Percentiles rank a stretch among this genome's conserved stretches.
Conservation (phyloP, 1,140 invertebrate species). For the Trichogramma pretiosum region DNA sequence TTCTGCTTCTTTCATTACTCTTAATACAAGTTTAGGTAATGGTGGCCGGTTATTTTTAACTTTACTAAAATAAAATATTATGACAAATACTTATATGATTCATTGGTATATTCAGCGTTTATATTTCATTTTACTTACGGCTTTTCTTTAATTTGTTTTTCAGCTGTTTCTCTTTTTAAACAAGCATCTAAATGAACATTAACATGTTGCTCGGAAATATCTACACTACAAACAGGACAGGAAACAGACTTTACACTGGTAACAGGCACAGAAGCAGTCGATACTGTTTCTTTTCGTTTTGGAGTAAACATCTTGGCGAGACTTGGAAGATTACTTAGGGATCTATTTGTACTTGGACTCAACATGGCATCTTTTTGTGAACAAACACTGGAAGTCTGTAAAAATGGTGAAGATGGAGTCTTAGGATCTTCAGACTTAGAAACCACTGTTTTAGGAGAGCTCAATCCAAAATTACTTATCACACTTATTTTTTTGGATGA, state of each 20-base stretch:
- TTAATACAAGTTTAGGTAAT: slow-evolving; percentile 49
- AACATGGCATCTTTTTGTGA: slow-evolving; percentile 9
- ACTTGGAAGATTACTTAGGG: slow-evolving; percentile 15
- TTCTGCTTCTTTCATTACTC: slow-evolving; percentile 48
- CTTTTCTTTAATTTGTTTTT: slow-evolving; percentile 18
- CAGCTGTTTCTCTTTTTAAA: slow-evolving; percentile 31
- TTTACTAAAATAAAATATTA: not conserved
- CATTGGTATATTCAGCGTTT: too few species aligned
- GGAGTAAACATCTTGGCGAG: slow-evolving; percentile 32
- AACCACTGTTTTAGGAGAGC: too few species aligned
- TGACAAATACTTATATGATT: not conserved
- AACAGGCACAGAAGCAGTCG: not conserved
- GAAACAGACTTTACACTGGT: slow-evolving; percentile 27
- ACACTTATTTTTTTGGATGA: not conserved
- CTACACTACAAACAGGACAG: slow-evolving; percentile 50
- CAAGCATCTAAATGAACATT: slow-evolving; percentile 51
- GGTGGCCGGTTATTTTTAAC: slow-evolving; percentile 32
- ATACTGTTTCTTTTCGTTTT: slow-evolving; percentile 21
- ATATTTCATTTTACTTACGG: slow-evolving; percentile 5
- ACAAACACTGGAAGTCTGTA: too few species aligned
- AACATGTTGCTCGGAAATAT: slow-evolving; percentile 40
- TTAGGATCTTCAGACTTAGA: too few species aligned
- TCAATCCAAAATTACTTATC: too few species aligned
- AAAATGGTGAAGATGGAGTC: too few species aligned
- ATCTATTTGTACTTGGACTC: slow-evolving; percentile 33